Evolutionary conservation across 53 echinoderm and acorn worm species (phyloP), one percentile per base, ranked within the genome.

Genomic region (Hippasteria phrygiana): DNA sequence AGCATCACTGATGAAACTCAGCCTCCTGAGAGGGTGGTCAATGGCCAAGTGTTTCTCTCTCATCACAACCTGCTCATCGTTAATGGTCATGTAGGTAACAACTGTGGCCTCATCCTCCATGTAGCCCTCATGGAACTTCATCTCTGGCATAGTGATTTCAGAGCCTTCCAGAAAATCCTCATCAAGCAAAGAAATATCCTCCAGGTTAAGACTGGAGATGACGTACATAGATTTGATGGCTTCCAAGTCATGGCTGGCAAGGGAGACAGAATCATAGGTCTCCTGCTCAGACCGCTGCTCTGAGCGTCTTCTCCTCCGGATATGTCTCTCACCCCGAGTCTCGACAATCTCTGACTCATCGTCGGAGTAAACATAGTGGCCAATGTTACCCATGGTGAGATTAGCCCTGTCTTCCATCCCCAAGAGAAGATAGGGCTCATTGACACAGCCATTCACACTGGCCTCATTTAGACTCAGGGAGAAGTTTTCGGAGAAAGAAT

Each of bases 311-410:
- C 63, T 48, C 75, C 84, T 89, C 63, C 88, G 62, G 62, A 91
- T 84, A 40, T 85, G 55, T 24, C 78, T 88, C 80, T 80, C 85
- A 51, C 91, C 92, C n/a, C 87, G 75, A 36, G 74, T 93, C 50
- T 96, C 97, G 43, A 80, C 90, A 34, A 95, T 90, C 90, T 96
- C 97, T 54, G 97, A 96, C 55, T 96, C 97, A 74, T 96, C 97
- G 90, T 96, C 97, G 38, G 97, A 96, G 87, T 96, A 96, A 43
- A 96, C 95, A 85, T 96, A 96, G 82, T 96, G 95, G 51, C 97
- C 95, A 14, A 79, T 87, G 65, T 87, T 91, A 33, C 87, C 69
- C 29, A 91, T 77, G 39, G 90, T 90, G 45, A 91, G 80, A 42
- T 90, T 93, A 14, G 88, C 92, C 38, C 95, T 84, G 45, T 95